These are phyloP conservation scores for Drosophila ananassae DNA, from an alignment of 1,140 invertebrate species.

Conservation along the genomic window DNA sequence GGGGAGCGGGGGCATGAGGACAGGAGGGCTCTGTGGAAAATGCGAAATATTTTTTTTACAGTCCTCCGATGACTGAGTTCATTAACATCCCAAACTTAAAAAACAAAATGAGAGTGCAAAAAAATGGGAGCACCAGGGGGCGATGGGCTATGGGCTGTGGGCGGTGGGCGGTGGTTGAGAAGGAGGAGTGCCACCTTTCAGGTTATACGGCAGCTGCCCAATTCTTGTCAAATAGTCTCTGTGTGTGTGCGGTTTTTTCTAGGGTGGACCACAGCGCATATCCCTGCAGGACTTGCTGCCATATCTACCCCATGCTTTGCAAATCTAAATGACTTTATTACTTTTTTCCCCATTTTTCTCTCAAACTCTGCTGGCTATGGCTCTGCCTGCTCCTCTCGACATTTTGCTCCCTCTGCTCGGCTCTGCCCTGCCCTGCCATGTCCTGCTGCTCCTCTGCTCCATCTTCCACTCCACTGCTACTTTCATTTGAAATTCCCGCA, in stretches of 20 bases:
- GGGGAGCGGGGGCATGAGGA: background rate
- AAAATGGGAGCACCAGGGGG: conserved; percentile 1
- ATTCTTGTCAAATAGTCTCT: conserved; percentile 55
- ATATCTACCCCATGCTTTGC: conserved; percentile 76
- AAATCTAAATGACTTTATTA: conserved; percentile 83
- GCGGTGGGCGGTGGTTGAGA: background rate
- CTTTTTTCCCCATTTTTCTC: conserved; percentile 65
- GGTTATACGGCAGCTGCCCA: conserved; percentile 49
- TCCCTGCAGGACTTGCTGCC: conserved; percentile 49
- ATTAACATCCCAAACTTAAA: conserved; percentile 71
- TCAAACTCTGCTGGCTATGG: conserved; percentile 18
- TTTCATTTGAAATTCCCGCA: conserved; percentile 77
- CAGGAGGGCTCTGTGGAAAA: conserved; percentile 1
- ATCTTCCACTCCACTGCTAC: conserved; percentile 63
- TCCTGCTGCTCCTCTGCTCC: conserved; percentile 17
- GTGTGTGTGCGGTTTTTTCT: conserved; percentile 6
- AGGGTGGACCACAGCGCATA: conserved; percentile 26
- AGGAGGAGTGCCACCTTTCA: conserved; percentile 20
- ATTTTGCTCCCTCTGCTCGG: conserved; percentile 28
- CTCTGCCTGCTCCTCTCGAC: conserved; percentile 41
- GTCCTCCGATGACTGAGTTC: conserved; percentile 64
- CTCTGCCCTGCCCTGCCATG: too few relatives aligned
- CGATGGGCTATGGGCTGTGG: too few relatives aligned
- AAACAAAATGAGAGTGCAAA: conserved; percentile 38
- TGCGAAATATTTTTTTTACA: conserved; percentile 46